Percentiles rank a stretch among this genome's conserved stretches.
These are phyloP conservation scores for Synchiropus splendidus DNA, from an alignment of 2,113 vertebrate genomes.

Conservation along the genomic window DNA sequence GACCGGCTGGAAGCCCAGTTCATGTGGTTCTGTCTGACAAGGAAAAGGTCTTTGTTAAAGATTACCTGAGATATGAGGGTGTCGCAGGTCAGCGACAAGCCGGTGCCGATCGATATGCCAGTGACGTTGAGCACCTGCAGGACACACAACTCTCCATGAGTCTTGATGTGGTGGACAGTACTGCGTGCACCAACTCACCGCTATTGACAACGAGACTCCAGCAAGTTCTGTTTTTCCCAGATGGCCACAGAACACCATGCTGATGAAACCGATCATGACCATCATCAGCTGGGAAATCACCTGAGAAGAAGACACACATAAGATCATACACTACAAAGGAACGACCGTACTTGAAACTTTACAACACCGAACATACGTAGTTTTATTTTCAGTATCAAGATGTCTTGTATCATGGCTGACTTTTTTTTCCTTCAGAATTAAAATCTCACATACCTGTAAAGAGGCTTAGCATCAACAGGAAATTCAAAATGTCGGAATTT, in stretches of 20 bases:
- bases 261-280: conserved; percentile 79
- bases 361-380: too few relatives aligned
- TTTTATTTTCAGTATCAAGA: too few relatives aligned
- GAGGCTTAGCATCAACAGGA: too few relatives aligned
- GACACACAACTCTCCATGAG: too few relatives aligned
- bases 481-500: too few relatives aligned
- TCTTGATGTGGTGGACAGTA: background rate
- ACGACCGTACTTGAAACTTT: too few relatives aligned
- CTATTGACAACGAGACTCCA: conserved; percentile 30
- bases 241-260: conserved; percentile 87
- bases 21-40: background rate
- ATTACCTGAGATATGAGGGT: conserved; percentile 87
- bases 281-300: conserved; percentile 79
- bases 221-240: conserved; percentile 61
- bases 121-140: conserved; percentile 80
- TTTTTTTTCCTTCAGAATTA: background rate
- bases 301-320: conserved; percentile 40
- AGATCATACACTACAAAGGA: too few relatives aligned
- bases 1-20: conserved; percentile 20
- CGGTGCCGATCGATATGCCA: conserved; percentile 75
- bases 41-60: conserved; percentile 7
- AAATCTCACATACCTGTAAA: too few relatives aligned
- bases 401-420: too few relatives aligned
- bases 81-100: conserved; percentile 81
- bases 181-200: conserved; percentile 17